These are phyloP conservation scores for Acrocephalus arundinaceus DNA, from an alignment of 2,113 vertebrate genomes.

Conservation along the genomic window DNA sequence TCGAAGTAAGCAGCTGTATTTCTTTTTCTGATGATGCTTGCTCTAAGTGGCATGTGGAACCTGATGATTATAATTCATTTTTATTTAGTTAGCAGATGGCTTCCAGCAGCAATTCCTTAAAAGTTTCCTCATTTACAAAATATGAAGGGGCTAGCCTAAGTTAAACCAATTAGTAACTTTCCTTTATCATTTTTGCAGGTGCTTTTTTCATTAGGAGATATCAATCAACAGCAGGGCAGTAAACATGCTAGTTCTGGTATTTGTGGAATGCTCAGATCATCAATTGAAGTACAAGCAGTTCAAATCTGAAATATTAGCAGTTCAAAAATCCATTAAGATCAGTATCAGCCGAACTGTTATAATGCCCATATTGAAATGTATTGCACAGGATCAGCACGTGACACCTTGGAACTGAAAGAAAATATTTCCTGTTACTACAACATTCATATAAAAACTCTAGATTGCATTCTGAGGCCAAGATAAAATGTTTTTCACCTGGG, in stretches of 20 bases:
- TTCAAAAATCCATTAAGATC: conserved; percentile 67
- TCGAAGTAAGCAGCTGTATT: background rate
- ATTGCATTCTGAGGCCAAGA: conserved; percentile 5
- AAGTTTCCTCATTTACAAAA: conserved; percentile 64
- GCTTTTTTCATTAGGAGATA: conserved; percentile 62
- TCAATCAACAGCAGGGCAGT: conserved; percentile 60
- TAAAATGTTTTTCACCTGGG: background rate
- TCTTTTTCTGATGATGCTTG: background rate
- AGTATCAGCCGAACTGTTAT: conserved; percentile 8
- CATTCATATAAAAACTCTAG: background rate
- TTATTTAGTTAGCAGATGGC: conserved; percentile 57
- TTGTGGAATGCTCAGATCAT: conserved; percentile 59
- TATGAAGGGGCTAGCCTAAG: conserved; percentile 63
- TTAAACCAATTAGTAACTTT: conserved; percentile 68
- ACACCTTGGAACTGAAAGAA: conserved; percentile 23
- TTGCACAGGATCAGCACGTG: background rate
- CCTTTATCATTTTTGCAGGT: conserved; percentile 64
- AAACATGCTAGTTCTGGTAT: conserved; percentile 60
- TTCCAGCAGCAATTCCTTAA: conserved; percentile 52
- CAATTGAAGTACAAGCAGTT: conserved; percentile 49
- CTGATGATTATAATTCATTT: conserved; percentile 48
- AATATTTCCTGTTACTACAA: conserved; percentile 29
- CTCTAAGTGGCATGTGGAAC: background rate
- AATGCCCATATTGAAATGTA: conserved; percentile 17
- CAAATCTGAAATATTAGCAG: conserved; percentile 62